A percentile compares a stretch with the other conserved stretches of the same genome.
These are phyloP conservation scores for Kryphioiulus occultus DNA, from an alignment of 2,888 invertebrate genomes.

Conservation along the genomic window DNA sequence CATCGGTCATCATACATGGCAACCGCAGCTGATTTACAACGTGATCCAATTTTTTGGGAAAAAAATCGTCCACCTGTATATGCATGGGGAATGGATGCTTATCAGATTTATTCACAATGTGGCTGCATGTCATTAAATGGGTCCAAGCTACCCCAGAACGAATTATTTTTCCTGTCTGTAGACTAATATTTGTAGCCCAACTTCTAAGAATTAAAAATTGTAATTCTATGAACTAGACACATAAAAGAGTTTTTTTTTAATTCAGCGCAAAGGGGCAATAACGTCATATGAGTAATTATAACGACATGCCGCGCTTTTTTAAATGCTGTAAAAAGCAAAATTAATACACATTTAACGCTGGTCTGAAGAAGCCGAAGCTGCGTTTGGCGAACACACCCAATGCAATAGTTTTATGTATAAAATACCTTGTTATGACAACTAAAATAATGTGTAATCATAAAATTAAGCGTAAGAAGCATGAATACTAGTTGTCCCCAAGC, in stretches of 20 bases:
- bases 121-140: background rate
- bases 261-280: background rate
- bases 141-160: background rate
- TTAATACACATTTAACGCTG: background rate
- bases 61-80: background rate
- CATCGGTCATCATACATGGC: background rate
- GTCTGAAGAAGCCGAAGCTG: background rate
- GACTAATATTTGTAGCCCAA: background rate
- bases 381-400: background rate
- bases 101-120: background rate
- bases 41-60: background rate
- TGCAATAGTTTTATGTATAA: background rate
- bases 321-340: background rate
- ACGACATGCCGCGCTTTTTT: background rate
- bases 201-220: background rate
- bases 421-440: conserved; percentile 11
- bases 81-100: conserved; percentile 1
- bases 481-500: background rate
- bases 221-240: background rate
- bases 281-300: background rate
- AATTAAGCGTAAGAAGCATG: conserved; percentile 6
- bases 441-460: conserved; percentile 40
- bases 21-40: background rate
- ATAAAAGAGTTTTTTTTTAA: background rate
- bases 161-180: background rate